phyloP scores from a whole-genome alignment of 1,140 invertebrate genomes.

The Laodelphax striatellus region DNA sequence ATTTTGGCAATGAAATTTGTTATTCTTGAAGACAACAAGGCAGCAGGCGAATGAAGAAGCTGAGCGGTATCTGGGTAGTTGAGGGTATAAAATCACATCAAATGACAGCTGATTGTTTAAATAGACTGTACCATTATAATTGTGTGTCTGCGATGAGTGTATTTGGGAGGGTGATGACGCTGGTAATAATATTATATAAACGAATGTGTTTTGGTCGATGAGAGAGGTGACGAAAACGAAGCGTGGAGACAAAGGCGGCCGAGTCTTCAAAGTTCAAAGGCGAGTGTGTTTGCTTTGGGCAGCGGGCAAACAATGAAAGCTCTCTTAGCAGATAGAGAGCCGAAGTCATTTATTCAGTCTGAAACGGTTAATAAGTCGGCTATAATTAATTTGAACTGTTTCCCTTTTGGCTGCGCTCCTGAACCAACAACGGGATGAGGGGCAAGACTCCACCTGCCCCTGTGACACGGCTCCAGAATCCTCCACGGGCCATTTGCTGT shows the following conservation, averaged over 20 bases:
- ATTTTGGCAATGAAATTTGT: no score
- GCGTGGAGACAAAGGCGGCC: neutral
- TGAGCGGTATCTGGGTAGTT: no score
- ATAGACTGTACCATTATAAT: no score
- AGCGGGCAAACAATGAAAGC: neutral
- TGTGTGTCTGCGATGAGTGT: no score
- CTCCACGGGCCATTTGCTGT: neutral
- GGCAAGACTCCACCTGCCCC: neutral
- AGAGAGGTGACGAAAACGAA: neutral
- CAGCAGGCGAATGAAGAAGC: no score
- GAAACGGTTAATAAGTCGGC: slow-evolving; percentile 1
- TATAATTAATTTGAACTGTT: slow-evolving; percentile 4
- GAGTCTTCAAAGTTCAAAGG: no score
- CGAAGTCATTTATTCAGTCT: neutral
- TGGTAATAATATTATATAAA: neutral
- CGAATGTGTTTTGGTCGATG: neutral
- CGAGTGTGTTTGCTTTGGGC: neutral
- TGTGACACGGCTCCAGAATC: neutral
- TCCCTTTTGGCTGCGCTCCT: neutral
- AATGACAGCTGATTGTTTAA: no score
- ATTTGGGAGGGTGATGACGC: no score
- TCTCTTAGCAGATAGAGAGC: neutral
- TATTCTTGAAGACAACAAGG: no score
- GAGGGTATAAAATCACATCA: no score
- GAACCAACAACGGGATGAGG: neutral